Evolutionary conservation across 2,797 vertebrate genomes (phyloP).

Genomic region (Syncerus caffer): DNA sequence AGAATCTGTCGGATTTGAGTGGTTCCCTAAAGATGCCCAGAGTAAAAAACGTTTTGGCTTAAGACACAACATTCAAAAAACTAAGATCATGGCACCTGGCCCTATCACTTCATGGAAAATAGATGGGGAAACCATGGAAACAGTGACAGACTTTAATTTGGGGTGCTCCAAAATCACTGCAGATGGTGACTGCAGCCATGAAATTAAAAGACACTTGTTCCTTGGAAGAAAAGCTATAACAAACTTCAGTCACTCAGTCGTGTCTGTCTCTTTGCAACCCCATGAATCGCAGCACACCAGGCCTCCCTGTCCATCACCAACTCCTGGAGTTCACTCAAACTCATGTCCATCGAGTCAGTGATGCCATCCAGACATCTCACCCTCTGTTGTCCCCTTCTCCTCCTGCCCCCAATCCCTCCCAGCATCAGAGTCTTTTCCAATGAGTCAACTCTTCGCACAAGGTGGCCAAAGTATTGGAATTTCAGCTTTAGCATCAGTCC

Average conservation of each 20-base stretch:
- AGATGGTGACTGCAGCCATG: neutral
- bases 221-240: neutral
- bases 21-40: neutral
- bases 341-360: accelerated
- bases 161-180: neutral
- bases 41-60: neutral
- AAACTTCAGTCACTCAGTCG: accelerated
- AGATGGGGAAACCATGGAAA: neutral
- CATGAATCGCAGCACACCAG: too few relatives aligned
- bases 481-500: too few relatives aligned
- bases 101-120: neutral
- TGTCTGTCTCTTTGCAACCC: accelerated
- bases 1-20: neutral
- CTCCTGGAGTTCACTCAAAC: too few relatives aligned
- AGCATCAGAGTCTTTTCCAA: too few relatives aligned
- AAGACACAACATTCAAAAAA: neutral
- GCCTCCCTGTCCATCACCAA: too few relatives aligned
- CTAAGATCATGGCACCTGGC: neutral
- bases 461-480: too few relatives aligned
- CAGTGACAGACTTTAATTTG: neutral
- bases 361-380: too few relatives aligned
- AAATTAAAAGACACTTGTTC: neutral
- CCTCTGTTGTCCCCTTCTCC: too few relatives aligned
- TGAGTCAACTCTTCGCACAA: too few relatives aligned
- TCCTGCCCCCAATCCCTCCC: too few relatives aligned